Evolutionary conservation across 2,797 vertebrate species (phyloP).

Genomic region (Anisognathus igniventris): DNA sequence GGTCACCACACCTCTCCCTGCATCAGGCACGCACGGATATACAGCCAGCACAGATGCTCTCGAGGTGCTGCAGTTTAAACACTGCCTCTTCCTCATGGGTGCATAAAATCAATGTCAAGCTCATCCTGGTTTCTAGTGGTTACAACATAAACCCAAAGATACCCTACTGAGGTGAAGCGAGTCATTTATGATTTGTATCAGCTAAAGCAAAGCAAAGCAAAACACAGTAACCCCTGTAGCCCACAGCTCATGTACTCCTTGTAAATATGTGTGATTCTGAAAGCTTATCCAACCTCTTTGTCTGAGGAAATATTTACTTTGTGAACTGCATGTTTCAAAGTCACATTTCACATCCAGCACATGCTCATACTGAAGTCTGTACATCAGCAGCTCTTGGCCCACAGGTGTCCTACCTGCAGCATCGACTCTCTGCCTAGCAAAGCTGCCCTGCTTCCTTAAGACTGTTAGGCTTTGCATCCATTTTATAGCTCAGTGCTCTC

Average conservation of each 20-base stretch:
- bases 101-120: neutral
- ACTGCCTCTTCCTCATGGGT: neutral
- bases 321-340: neutral
- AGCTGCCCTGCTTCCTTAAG: neutral
- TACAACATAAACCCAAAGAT: neutral
- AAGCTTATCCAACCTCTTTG: neutral
- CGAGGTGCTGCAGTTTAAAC: neutral
- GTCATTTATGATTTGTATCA: neutral
- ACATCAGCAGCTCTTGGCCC: neutral
- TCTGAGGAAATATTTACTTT: neutral
- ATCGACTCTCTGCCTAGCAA: rapidly evolving
- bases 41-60: neutral
- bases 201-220: neutral
- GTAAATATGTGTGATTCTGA: neutral
- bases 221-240: neutral
- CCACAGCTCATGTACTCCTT: neutral
- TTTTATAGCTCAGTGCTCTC: neutral
- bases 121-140: neutral
- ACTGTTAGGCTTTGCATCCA: neutral
- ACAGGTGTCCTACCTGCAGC: neutral
- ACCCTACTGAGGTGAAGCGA: neutral
- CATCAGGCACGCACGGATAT: rapidly evolving
- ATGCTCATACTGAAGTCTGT: neutral
- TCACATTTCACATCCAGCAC: neutral
- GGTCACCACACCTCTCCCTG: neutral